Evolutionary conservation across 2,888 invertebrate genomes (phyloP), one percentile per base, ranked within the genome.

Genomic region (Cheilosia vernalis): DNA sequence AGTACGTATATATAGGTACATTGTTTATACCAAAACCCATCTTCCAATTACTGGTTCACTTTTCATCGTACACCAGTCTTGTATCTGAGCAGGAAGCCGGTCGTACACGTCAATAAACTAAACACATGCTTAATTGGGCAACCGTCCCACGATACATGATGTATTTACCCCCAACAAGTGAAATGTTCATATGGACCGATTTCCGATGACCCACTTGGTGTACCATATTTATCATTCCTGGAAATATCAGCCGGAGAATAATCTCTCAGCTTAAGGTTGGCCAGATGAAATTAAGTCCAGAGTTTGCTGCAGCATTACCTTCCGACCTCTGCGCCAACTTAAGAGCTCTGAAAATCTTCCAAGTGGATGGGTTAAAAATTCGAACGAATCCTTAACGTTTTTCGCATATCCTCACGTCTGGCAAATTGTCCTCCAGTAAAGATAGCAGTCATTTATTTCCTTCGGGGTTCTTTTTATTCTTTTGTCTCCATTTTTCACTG

Each of bases 401-500:
- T 37, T n/a, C 13, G 42, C 24, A 40, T 49, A 19, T 44, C 56
- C 4, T 21, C 24, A 24, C 24, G 44, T 21, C 7, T 37, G 21
- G 13, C 10, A 58, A 70, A 40, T 42, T 27, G 40, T 17, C 30
- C 17, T 44, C 42, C 44, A 40, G 13, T 30, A 5, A 19, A 58
- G 42, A 79, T 42, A 72, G 64, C 53, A 42, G 58, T 72, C 61
- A 78, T 83, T 70, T 67, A 66, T 81, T 72, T 72, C 55, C 72
- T 37, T 49, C 19, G 33, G 44, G 76, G 17, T 44, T 37, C 21
- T 7, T 56, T 56, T 56, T 21, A 40, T 19, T 27, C 55, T 44
- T 69, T 58, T 63, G 5, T 66, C 21, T 33, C 9, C 17, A 24
- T 27, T 42, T 72, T 49, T 63, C 66, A 42, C 40, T 33, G 27